These are phyloP conservation scores for Ptilorrhoa leucosticta DNA, from an alignment of 2,113 vertebrate genomes.

Conservation along the genomic window DNA sequence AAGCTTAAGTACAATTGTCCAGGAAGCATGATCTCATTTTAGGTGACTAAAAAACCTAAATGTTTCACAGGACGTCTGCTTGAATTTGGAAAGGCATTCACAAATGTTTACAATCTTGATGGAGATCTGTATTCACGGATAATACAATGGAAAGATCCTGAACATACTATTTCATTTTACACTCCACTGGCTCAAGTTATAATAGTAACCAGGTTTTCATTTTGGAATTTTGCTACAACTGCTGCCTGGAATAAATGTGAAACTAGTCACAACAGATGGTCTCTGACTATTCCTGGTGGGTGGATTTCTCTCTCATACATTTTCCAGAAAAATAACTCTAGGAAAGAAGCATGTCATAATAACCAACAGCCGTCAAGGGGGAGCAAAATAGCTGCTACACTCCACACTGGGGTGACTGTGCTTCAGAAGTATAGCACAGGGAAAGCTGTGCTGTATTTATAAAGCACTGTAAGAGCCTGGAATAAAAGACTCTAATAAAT, in stretches of 20 bases:
- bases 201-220: not conserved
- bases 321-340: not conserved
- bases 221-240: not conserved
- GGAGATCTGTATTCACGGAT: not conserved
- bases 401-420: not conserved
- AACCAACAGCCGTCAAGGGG: not conserved
- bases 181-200: not conserved
- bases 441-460: not conserved
- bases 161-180: not conserved
- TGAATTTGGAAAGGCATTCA: not conserved
- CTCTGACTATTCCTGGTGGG: not conserved
- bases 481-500: not conserved
- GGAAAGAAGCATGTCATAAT: not conserved
- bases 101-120: not conserved
- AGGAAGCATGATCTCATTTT: not conserved
- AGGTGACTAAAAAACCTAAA: not conserved
- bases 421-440: not conserved
- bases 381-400: not conserved
- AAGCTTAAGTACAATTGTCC: not conserved
- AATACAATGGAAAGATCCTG: not conserved
- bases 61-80: not conserved
- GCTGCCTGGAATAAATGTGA: not conserved
- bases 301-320: not conserved
- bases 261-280: slow-evolving; percentile 26
- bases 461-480: not conserved